phyloP scores from a whole-genome alignment of 2,888 invertebrate species.

The Dexiosoma caninum region DNA sequence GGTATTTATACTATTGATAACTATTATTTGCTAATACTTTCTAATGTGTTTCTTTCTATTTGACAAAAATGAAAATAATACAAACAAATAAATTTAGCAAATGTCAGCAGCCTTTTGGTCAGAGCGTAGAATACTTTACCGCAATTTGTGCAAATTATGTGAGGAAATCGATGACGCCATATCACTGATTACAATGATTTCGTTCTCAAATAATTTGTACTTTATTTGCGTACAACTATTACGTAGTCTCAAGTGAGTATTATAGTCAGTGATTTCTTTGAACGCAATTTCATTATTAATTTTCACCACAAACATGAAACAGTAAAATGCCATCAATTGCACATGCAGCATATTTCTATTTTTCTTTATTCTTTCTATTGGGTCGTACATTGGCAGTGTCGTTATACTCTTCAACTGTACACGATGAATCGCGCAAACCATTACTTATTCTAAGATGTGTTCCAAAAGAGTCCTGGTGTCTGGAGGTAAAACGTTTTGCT shows the following conservation, averaged over 20 bases:
- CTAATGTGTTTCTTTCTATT: neutral
- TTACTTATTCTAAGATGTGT: slow-evolving; percentile 77
- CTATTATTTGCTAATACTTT: neutral
- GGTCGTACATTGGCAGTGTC: slow-evolving; percentile 80
- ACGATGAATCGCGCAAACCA: slow-evolving; percentile 79
- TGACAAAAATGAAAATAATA: neutral
- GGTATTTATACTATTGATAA: slow-evolving; percentile 72
- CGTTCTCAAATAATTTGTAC: slow-evolving; percentile 81
- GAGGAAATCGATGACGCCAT: slow-evolving; percentile 79
- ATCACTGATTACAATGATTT: slow-evolving; percentile 79
- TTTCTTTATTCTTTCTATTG: slow-evolving; percentile 80
- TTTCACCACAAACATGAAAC: neutral
- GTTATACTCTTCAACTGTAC: slow-evolving; percentile 80
- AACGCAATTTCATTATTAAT: neutral
- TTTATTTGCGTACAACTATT: slow-evolving; percentile 81
- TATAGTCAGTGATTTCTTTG: neutral
- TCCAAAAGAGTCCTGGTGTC: slow-evolving; percentile 78
- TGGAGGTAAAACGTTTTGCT: slow-evolving; percentile 77
- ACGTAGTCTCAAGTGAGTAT: slow-evolving; percentile 78
- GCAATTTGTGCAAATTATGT: slow-evolving; percentile 79
- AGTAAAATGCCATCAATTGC: slow-evolving; percentile 75
- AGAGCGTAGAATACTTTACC: slow-evolving; percentile 79
- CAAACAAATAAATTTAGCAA: slow-evolving; percentile 64
- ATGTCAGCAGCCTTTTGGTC: slow-evolving; percentile 78
- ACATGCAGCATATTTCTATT: slow-evolving; percentile 80